These are phyloP conservation scores for Kradibia gibbosae DNA, from an alignment of 1,140 invertebrate species.

Conservation along the genomic window DNA sequence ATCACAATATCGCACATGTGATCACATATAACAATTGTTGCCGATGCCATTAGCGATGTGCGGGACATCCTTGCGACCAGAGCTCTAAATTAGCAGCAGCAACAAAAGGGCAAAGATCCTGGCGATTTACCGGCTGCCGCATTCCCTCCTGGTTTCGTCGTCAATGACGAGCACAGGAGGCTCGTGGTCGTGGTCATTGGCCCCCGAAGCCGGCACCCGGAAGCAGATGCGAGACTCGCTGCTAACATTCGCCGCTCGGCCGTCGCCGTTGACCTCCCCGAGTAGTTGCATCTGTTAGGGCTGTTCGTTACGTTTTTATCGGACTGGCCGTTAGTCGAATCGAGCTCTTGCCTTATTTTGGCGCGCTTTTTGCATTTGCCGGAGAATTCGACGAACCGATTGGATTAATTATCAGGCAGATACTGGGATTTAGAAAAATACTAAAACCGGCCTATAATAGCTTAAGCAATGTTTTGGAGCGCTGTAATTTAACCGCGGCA, in stretches of 20 bases:
- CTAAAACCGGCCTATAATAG: no score
- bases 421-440: no score
- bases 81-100: background rate
- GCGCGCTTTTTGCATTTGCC: no score
- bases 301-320: no score
- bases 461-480: no score
- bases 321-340: no score
- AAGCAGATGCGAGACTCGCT: constrained; percentile 47
- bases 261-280: constrained; percentile 38
- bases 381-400: no score
- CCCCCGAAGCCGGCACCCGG: constrained; percentile 57
- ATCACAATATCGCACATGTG: no score
- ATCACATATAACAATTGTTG: background rate
- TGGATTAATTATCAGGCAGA: no score
- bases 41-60: background rate
- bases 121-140: background rate
- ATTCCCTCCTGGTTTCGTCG: background rate
- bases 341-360: no score
- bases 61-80: background rate
- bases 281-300: no score
- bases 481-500: background rate
- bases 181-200: constrained; percentile 53
- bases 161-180: background rate
- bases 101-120: background rate
- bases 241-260: constrained; percentile 43